A percentile compares a stretch with the other conserved stretches of the same genome.
Evolutionary conservation across 2,797 vertebrate genomes (phyloP).

Genomic region (Euthynnus affinis): DNA sequence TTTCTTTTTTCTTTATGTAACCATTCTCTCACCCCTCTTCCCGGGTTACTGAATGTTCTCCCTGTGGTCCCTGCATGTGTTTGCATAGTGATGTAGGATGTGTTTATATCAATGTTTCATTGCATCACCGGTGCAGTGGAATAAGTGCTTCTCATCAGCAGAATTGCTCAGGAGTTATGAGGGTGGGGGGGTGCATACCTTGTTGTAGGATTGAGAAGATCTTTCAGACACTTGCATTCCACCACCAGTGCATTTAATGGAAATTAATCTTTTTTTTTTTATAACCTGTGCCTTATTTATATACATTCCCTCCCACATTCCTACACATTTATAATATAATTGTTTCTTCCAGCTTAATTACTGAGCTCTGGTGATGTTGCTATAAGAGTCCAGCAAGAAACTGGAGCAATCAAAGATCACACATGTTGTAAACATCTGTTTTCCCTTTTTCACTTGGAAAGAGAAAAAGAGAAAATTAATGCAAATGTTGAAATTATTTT

Average conservation of each 20-base stretch:
- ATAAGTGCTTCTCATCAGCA: conserved; percentile 68
- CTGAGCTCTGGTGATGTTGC: neutral
- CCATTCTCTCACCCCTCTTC: conserved; percentile 27
- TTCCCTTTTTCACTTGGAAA: neutral
- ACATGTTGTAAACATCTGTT: neutral
- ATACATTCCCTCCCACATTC: conserved; percentile 11
- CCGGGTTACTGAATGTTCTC: conserved; percentile 39
- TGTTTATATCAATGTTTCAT: conserved; percentile 66
- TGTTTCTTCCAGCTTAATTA: conserved; percentile 3
- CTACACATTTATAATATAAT: neutral
- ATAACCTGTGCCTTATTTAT: neutral
- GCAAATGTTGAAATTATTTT: neutral
- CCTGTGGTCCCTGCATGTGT: conserved; percentile 49
- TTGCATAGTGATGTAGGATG: conserved; percentile 59
- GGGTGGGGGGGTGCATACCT: conserved; percentile 17
- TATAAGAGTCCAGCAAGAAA: conserved; percentile 14
- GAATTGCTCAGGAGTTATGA: conserved; percentile 37
- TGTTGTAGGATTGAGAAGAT: conserved; percentile 43
- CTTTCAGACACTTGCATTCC: conserved; percentile 42
- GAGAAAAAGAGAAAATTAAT: neutral
- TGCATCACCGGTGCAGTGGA: conserved; percentile 40
- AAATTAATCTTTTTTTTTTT: neutral
- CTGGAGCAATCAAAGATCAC: neutral
- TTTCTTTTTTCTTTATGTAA: conserved; percentile 24
- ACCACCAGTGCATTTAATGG: conserved; percentile 19